Conservation (phyloP, 2,888 invertebrate species). For the Drosophila atroscutellata region DNA sequence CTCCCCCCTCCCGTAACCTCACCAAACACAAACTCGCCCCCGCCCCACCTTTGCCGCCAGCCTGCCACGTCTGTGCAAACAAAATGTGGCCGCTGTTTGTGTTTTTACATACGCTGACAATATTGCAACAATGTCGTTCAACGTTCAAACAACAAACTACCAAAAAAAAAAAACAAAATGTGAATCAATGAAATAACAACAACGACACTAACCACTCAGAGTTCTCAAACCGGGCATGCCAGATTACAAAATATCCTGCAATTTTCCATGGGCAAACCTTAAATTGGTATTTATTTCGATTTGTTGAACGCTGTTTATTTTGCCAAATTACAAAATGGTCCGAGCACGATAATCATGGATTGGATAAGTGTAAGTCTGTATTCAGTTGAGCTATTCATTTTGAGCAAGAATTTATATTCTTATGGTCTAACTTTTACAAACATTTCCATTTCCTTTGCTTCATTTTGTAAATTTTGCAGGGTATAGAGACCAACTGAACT, state of each 20-base stretch:
- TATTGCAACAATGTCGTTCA: constrained; percentile 74
- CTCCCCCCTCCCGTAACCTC: constrained; percentile 1
- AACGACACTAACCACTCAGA: constrained; percentile 1
- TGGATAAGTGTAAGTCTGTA: background rate
- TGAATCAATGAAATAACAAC: constrained; percentile 26
- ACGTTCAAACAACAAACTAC: constrained; percentile 54
- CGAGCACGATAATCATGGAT: background rate
- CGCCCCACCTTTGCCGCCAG: background rate
- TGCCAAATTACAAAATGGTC: background rate
- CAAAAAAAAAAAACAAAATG: constrained; percentile 24
- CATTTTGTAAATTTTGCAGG: background rate
- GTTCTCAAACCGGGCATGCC: background rate
- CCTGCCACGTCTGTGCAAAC: constrained; percentile 64
- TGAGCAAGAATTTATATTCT: background rate
- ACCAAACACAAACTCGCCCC: background rate
- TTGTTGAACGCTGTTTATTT: background rate
- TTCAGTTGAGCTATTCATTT: background rate
- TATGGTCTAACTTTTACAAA: background rate
- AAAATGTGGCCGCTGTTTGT: constrained; percentile 65
- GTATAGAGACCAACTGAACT: constrained; percentile 30
- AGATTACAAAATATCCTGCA: background rate
- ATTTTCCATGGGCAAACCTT: background rate
- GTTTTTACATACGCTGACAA: constrained; percentile 74
- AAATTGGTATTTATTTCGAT: background rate
- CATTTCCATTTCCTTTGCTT: background rate